Conservation (phyloP, 2,113 vertebrate species). For the Zosterops japonicus region DNA sequence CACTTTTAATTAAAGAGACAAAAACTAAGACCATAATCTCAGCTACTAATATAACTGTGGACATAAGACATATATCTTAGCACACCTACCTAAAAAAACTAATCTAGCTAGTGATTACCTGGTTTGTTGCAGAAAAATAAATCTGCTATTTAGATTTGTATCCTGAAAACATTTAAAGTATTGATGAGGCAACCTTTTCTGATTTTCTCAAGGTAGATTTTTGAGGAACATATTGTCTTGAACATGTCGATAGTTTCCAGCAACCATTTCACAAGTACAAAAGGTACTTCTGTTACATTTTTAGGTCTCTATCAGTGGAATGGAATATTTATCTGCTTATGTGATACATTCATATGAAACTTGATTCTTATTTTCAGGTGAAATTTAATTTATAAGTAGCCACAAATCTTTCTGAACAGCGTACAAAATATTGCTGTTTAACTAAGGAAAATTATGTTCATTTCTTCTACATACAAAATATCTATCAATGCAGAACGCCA, state of each 20-base stretch:
- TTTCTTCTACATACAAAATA: not conserved
- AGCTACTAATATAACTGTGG: not conserved
- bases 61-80: not conserved
- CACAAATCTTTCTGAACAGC: not conserved
- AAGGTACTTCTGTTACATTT: not conserved
- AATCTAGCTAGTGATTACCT: not conserved
- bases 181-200: not conserved
- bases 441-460: not conserved
- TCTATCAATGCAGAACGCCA: not conserved
- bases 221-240: not conserved
- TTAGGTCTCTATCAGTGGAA: not conserved
- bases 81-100: not conserved
- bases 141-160: not conserved
- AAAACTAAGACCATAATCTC: not conserved
- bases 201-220: not conserved
- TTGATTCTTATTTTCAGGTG: not conserved
- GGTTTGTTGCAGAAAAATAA: not conserved
- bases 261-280: not conserved
- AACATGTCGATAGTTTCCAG: not conserved
- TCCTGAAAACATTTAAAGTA: not conserved
- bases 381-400: not conserved
- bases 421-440: not conserved
- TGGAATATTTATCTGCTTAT: not conserved
- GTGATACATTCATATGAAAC: not conserved
- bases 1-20: not conserved